phyloP scores from a whole-genome alignment of 1,140 invertebrate genomes.

The Lysiphlebus fabarum region DNA sequence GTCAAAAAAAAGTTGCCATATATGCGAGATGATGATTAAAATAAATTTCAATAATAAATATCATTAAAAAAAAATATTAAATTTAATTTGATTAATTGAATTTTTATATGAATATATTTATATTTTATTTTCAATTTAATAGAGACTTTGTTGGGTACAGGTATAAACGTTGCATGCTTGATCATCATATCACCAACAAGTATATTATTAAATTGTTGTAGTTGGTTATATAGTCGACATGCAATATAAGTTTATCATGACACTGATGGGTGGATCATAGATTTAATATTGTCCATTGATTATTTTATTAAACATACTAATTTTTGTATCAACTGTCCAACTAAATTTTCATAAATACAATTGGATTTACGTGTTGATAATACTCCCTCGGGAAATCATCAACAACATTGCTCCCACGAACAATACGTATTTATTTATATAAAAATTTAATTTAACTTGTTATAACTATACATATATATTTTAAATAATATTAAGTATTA shows the following conservation, averaged over 20 bases:
- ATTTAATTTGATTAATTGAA: background rate
- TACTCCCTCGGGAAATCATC: constrained; percentile 18
- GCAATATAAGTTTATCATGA: too few species aligned
- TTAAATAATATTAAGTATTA: too few species aligned
- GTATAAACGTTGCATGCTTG: too few species aligned
- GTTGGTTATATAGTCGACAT: background rate
- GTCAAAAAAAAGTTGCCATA: too few species aligned
- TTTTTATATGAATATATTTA: background rate
- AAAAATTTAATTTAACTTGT: too few species aligned
- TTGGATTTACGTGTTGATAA: constrained; percentile 22
- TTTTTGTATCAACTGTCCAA: constrained; percentile 1
- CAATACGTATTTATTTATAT: too few species aligned
- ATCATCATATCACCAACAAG: constrained; percentile 18
- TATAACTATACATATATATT: too few species aligned
- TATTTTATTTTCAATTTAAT: constrained; percentile 26
- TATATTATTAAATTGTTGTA: constrained; percentile 41
- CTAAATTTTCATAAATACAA: background rate
- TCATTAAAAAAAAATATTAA: too few species aligned
- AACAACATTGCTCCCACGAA: constrained; percentile 23
- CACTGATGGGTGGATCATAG: too few species aligned
- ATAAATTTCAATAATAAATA: too few species aligned
- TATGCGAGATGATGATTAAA: too few species aligned
- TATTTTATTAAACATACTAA: constrained; percentile 6
- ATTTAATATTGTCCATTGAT: background rate
- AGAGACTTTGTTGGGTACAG: constrained; percentile 34